Conservation (phyloP, 2,113 vertebrate species). For the Sminthopsis crassicaudata region DNA sequence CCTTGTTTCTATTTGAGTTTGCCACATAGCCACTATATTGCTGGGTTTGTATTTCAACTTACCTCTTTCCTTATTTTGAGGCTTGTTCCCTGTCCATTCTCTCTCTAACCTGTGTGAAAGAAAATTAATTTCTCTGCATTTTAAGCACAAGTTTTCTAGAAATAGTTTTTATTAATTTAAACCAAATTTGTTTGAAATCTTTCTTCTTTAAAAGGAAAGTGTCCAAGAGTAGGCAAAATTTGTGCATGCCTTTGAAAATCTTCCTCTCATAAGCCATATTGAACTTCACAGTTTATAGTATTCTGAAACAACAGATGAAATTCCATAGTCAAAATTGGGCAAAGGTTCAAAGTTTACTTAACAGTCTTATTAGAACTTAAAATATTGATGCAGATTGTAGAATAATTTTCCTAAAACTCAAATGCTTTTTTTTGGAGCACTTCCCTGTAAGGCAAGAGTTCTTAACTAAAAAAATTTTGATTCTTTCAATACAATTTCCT, state of each 20-base stretch:
- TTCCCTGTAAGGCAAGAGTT: not conserved
- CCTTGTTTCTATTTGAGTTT: not conserved
- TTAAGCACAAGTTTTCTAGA: not conserved
- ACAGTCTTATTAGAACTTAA: not conserved
- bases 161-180: not conserved
- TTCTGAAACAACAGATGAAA: not conserved
- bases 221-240: not conserved
- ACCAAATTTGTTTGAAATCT: not conserved
- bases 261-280: not conserved
- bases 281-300: not conserved
- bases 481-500: not conserved
- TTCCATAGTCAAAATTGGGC: not conserved
- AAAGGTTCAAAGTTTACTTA: not conserved
- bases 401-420: not conserved
- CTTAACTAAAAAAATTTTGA: not conserved
- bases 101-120: not conserved
- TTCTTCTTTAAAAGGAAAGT: not conserved
- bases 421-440: not conserved
- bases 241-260: not conserved
- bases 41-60: not conserved
- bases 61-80: not conserved
- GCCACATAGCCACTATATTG: not conserved
- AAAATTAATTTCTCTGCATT: not conserved
- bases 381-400: not conserved
- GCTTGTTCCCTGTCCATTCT: not conserved